A percentile compares a stretch with the other conserved stretches of the same genome.
These are phyloP conservation scores for Sitta europaea DNA, from an alignment of 2,113 vertebrate species.

Conservation along the genomic window DNA sequence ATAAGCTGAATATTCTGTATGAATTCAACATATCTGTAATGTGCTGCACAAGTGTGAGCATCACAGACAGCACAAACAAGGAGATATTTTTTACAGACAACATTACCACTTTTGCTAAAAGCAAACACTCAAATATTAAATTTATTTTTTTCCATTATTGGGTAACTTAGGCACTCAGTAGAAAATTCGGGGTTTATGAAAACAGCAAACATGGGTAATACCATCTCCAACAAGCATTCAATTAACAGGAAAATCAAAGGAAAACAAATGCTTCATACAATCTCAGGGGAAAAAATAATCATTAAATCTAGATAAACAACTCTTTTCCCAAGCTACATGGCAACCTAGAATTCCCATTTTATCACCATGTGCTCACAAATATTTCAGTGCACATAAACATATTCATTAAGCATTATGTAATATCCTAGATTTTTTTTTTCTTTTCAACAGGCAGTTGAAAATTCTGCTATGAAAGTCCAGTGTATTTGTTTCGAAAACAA, in stretches of 20 bases:
- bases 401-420: not conserved
- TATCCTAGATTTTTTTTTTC: not conserved
- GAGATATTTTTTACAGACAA: not conserved
- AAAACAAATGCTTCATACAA: not conserved
- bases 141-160: not conserved
- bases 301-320: not conserved
- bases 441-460: slow-evolving; percentile 1
- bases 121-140: not conserved
- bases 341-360: not conserved
- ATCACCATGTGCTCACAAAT: not conserved
- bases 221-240: not conserved
- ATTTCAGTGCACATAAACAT: not conserved
- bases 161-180: not conserved
- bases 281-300: not conserved
- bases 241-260: not conserved
- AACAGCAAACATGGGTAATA: not conserved
- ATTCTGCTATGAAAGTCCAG: not conserved
- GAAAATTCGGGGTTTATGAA: not conserved
- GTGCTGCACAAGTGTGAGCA: not conserved
- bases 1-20: not conserved
- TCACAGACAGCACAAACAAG: not conserved
- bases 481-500: not conserved
- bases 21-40: not conserved
- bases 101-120: not conserved
- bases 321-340: not conserved